Evolutionary conservation across 2,888 invertebrate genomes (phyloP), one percentile per base, ranked within the genome.

Genomic region (Dasysyrphus tricinctus): DNA sequence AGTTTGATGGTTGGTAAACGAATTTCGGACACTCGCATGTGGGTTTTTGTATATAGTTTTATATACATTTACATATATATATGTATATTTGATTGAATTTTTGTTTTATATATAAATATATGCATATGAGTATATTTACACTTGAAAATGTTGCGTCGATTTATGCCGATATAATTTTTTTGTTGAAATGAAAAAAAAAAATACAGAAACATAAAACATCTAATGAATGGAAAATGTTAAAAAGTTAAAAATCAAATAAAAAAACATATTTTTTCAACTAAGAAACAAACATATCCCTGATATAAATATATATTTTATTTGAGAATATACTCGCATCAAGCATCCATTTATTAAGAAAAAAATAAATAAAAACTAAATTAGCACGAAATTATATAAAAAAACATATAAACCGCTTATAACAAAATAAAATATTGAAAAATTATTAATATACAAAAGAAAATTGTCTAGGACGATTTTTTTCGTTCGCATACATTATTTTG

Each of bases 1-100:
- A 78, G 24, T 79, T 86, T 75, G 69, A 82, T 82, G 82, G 74
- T 86, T 86, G 82, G 86, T 82, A 79, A 79, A 86, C 81, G 78
- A 86, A 86, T 78, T 86, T 86, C 85, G 78, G 85, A 86, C 86
- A 86, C 78, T 86, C 82, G 79, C 78, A 79, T 82, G 72, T 70
- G 82, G 74, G 34, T 51, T 44, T 77, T 59, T 59, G 19, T 59
- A 59, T 59, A 59, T 59, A 59, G 16, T 57, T 56, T 76, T 61
- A 61, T 59, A 69, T 69, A 54, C 37, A 39, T 34, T 47, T 65
- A 57, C 32, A 56, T 44, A 70, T 37, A 69, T 61, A 69, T 42
- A 74, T 44, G 69, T 80, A 74, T 42, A 14, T 16, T 47, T 42
- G 42, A 42, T 42, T 42, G 11, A 7, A 39, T 39, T 39, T 39